These are phyloP conservation scores for Melanogrammus aeglefinus DNA, from an alignment of 2,797 vertebrate genomes.

Conservation along the genomic window DNA sequence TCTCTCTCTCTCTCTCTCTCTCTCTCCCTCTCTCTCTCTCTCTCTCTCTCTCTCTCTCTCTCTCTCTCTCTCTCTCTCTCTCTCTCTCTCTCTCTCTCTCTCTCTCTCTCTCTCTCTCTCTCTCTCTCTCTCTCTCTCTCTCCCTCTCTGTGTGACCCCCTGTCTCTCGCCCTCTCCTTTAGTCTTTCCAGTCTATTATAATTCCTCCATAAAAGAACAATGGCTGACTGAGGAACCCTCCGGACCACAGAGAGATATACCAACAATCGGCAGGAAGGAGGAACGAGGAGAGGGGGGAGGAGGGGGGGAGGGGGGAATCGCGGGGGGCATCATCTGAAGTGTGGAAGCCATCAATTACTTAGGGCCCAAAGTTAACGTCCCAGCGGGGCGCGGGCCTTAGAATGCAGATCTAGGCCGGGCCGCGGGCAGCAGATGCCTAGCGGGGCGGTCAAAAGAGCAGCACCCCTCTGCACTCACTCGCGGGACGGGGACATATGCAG, in stretches of 20 bases:
- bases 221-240: constrained; percentile 66
- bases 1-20: background rate
- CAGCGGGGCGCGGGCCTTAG: constrained; percentile 75
- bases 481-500: constrained; percentile 65
- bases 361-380: constrained; percentile 77
- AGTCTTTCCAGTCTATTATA: constrained; percentile 68
- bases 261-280: constrained; percentile 72
- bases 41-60: no score
- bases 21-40: background rate
- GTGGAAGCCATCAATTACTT: constrained; percentile 82
- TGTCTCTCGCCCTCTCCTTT: background rate
- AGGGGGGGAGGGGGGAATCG: constrained; percentile 38
- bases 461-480: constrained; percentile 37
- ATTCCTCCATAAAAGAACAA: constrained; percentile 77
- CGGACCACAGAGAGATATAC: constrained; percentile 76
- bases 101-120: background rate
- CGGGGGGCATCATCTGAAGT: constrained; percentile 71
- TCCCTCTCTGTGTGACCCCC: constrained; percentile 9
- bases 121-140: background rate
- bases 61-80: no score
- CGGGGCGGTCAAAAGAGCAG: constrained; percentile 72
- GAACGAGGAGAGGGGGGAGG: constrained; percentile 32
- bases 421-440: constrained; percentile 78
- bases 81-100: no score
- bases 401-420: constrained; percentile 75